Conservation (phyloP, 2,113 vertebrate genomes). For the rat (Rattus norvegicus) region DNA sequence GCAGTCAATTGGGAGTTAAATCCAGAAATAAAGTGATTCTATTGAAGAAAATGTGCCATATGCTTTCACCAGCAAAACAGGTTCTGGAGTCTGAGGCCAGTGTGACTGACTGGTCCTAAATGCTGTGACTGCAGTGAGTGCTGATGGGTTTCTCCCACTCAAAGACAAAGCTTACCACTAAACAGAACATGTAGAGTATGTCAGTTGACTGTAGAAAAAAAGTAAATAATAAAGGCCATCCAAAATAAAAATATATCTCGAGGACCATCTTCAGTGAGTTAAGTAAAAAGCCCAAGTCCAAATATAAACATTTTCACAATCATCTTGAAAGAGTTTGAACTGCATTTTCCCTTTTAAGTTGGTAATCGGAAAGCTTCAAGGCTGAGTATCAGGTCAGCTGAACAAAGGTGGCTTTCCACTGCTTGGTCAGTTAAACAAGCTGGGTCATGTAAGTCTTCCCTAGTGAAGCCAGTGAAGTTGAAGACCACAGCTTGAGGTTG, state of each 20-base stretch:
- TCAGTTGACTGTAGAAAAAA: not conserved
- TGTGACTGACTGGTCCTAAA: not conserved
- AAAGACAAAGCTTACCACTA: not conserved
- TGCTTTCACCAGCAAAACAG: slow-evolving; percentile 23
- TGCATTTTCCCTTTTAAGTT: not conserved
- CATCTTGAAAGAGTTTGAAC: not conserved
- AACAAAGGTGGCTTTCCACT: slow-evolving; percentile 46
- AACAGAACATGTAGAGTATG: not conserved
- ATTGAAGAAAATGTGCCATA: slow-evolving; percentile 28
- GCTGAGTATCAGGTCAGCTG: slow-evolving; percentile 1
- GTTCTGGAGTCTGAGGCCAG: not conserved
- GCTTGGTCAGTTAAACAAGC: slow-evolving; percentile 20
- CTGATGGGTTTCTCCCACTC: not conserved
- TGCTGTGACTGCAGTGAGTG: not conserved
- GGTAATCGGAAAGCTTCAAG: slow-evolving; percentile 25
- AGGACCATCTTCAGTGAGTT: not conserved
- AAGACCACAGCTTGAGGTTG: slow-evolving; percentile 21
- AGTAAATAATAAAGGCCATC: slow-evolving; percentile 8
- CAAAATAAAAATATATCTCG: not conserved
- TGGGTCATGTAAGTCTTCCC: slow-evolving; percentile 25
- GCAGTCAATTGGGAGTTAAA: not conserved
- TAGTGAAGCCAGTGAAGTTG: slow-evolving; percentile 50
- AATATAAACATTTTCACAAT: not conserved
- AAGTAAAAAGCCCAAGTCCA: slow-evolving; percentile 52
- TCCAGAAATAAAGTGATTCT: slow-evolving; percentile 34